Evolutionary conservation across 2,888 invertebrate species (phyloP).

Genomic region (Cabera pusaria): DNA sequence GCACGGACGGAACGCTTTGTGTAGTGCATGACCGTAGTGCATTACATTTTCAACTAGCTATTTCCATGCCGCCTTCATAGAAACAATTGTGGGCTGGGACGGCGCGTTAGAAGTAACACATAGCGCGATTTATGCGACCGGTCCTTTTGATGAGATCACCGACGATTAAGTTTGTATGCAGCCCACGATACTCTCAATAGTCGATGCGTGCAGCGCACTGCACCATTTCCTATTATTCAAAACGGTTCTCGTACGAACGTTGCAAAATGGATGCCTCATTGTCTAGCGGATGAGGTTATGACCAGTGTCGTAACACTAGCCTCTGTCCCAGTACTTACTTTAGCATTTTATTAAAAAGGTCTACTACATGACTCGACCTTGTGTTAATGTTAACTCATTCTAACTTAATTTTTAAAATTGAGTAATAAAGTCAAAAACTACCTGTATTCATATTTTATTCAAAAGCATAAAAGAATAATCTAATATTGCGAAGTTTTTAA

Average conservation of each 20-base stretch:
- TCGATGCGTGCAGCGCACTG: conserved; percentile 70
- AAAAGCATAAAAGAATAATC: no score
- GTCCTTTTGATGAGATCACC: conserved; percentile 82
- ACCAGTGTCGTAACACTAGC: conserved; percentile 46
- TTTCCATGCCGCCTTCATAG: conserved; percentile 83
- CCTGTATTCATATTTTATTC: neutral
- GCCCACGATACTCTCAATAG: conserved; percentile 73
- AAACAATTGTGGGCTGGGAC: conserved; percentile 81
- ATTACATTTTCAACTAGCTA: conserved; percentile 62
- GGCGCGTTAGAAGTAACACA: conserved; percentile 81
- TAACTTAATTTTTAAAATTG: conserved; percentile 1
- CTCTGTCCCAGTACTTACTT: conserved; percentile 23
- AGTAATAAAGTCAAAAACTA: neutral
- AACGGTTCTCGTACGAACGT: conserved; percentile 59
- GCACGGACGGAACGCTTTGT: conserved; percentile 39
- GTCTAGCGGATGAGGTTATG: conserved; percentile 57
- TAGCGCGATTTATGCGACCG: conserved; percentile 79
- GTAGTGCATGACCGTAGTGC: conserved; percentile 36
- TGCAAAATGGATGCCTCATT: conserved; percentile 75
- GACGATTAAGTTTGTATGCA: conserved; percentile 75
- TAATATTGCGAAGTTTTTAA: neutral
- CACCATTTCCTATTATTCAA: conserved; percentile 78
- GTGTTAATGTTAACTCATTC: conserved; percentile 9
- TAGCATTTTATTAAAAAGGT: conserved; percentile 26
- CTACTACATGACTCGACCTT: conserved; percentile 19